Conservation (phyloP, 2,888 invertebrate species). For the Norana najaformis region DNA sequence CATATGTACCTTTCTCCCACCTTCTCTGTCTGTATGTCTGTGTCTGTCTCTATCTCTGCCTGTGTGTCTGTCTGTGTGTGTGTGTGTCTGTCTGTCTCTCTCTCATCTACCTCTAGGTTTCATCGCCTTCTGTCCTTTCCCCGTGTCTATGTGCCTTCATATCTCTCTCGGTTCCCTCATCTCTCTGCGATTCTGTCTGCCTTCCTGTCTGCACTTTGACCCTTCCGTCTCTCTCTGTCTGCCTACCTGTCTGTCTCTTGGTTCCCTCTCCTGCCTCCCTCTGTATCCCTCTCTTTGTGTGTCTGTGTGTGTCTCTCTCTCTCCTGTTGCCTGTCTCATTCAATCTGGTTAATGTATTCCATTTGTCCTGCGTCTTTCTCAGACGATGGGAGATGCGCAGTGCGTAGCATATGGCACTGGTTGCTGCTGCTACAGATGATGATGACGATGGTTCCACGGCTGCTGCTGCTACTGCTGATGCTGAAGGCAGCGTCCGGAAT, state of each 20-base stretch:
- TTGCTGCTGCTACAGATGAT: no score
- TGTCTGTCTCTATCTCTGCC: background rate
- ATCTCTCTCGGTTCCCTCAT: background rate
- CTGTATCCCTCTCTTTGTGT: constrained; percentile 32
- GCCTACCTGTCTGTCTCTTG: constrained; percentile 17
- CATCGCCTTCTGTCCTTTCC: background rate
- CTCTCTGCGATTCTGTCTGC: background rate
- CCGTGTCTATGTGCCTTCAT: background rate
- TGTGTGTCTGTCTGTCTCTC: background rate
- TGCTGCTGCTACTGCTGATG: background rate
- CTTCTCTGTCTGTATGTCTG: background rate
- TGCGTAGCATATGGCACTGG: background rate
- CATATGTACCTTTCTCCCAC: background rate
- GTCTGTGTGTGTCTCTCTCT: constrained; percentile 26
- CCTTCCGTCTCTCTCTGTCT: constrained; percentile 18
- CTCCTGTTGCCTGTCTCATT: background rate
- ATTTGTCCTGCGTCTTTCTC: background rate
- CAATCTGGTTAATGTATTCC: background rate
- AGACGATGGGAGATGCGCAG: background rate
- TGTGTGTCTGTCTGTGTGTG: background rate
- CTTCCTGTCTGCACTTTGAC: no score
- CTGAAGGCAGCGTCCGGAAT: background rate
- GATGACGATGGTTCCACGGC: background rate
- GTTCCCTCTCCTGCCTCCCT: no score
- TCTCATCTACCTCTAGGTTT: background rate